These are phyloP conservation scores for Chironomus tepperi DNA, from an alignment of 1,140 invertebrate species.

Conservation along the genomic window DNA sequence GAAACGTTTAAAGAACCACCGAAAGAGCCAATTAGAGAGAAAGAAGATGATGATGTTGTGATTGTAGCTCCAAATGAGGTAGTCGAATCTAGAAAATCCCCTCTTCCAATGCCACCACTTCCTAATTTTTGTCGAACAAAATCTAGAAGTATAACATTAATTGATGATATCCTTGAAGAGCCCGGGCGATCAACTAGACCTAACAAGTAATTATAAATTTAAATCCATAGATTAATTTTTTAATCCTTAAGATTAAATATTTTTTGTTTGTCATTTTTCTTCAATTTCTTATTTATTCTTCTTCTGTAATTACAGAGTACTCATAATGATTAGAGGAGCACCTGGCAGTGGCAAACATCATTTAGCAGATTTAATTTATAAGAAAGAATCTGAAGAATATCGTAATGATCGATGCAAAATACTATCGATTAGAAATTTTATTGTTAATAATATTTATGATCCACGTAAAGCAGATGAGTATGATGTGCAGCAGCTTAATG, in stretches of 20 bases:
- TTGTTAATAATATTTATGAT: neutral
- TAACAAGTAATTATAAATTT: neutral
- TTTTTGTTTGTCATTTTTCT: neutral
- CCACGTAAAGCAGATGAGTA: neutral
- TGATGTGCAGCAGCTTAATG: neutral
- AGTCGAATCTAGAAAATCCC: neutral
- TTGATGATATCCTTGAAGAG: neutral
- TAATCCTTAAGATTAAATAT: neutral
- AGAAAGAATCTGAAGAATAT: constrained; percentile 55
- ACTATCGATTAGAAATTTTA: neutral
- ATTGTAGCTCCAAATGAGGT: neutral
- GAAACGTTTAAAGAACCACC: no score
- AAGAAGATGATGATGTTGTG: neutral
- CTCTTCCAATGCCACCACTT: neutral
- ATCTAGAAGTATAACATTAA: constrained; percentile 22
- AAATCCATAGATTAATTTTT: neutral
- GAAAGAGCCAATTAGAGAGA: neutral
- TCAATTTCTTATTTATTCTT: neutral
- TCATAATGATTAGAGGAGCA: constrained; percentile 47
- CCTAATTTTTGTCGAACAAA: neutral
- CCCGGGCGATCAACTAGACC: neutral
- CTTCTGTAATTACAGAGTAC: neutral
- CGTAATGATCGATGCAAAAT: constrained; percentile 36
- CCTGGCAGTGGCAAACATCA: constrained; percentile 86
- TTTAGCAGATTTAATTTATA: constrained; percentile 66